phyloP scores from a whole-genome alignment of 2,888 invertebrate species.

The Cyclophora punctaria region DNA sequence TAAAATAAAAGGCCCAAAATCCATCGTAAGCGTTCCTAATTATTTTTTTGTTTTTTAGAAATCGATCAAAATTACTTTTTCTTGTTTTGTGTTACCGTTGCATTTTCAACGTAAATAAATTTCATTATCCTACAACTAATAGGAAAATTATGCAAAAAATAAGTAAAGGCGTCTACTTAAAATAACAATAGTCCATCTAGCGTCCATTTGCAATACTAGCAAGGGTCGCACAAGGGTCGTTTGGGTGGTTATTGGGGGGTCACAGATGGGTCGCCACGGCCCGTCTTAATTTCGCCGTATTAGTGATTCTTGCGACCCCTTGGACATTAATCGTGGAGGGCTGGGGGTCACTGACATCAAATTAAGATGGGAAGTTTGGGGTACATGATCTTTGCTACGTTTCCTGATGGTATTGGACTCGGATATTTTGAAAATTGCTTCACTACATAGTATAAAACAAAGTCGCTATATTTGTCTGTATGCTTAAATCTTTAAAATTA shows the following conservation, averaged over 20 bases:
- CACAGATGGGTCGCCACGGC: constrained; percentile 54
- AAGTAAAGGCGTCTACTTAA: constrained; percentile 15
- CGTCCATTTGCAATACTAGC: constrained; percentile 32
- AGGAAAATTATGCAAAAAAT: too few species aligned
- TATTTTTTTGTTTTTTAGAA: too few species aligned
- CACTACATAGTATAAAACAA: too few species aligned
- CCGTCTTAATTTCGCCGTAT: constrained; percentile 70
- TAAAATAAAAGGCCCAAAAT: too few species aligned
- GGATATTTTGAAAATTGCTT: too few species aligned
- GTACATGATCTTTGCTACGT: constrained; percentile 28
- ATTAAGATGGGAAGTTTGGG: constrained; percentile 53
- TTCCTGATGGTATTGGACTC: constrained; percentile 7
- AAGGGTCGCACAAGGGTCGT: constrained; percentile 14
- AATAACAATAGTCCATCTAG: constrained; percentile 33
- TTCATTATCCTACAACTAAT: too few species aligned
- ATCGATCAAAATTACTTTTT: too few species aligned
- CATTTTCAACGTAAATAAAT: too few species aligned
- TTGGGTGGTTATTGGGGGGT: constrained; percentile 47
- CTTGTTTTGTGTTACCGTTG: too few species aligned
- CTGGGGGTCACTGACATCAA: constrained; percentile 58
- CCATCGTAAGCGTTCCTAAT: too few species aligned
- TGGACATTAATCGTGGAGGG: constrained; percentile 68
- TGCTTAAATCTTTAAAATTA: too few species aligned
- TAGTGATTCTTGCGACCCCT: constrained; percentile 63
- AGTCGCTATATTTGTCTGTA: too few species aligned